phyloP scores from a whole-genome alignment of 2,888 invertebrate genomes.

The Macropis europaea region DNA sequence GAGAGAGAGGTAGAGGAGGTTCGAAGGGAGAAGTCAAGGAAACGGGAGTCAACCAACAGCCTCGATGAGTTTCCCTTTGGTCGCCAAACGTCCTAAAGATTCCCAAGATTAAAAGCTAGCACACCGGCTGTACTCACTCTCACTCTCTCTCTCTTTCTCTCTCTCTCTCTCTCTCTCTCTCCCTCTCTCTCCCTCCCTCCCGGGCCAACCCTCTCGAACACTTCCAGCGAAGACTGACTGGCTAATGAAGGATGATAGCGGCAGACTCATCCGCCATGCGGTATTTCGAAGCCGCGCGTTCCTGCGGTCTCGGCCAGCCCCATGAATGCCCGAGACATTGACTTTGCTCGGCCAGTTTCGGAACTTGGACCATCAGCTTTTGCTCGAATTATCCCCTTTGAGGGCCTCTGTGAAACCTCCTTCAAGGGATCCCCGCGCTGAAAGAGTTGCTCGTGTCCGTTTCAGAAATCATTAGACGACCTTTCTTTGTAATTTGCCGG shows the following conservation, averaged over 20 bases:
- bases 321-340: constrained; percentile 60
- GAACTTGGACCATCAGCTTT: constrained; percentile 48
- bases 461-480: constrained; percentile 45
- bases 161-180: neutral
- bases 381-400: constrained; percentile 59
- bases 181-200: constrained; percentile 12
- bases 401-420: constrained; percentile 17
- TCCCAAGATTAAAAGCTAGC: constrained; percentile 65
- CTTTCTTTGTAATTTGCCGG: constrained; percentile 24
- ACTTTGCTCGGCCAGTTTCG: constrained; percentile 46
- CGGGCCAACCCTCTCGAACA: constrained; percentile 36
- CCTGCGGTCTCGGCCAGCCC: constrained; percentile 48
- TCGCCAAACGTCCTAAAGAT: constrained; percentile 60
- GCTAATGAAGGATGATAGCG: constrained; percentile 63
- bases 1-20: neutral
- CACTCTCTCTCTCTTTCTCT: neutral
- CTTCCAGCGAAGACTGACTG: constrained; percentile 42
- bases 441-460: constrained; percentile 46
- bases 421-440: constrained; percentile 25
- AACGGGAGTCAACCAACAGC: constrained; percentile 28
- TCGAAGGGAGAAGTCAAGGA: constrained; percentile 21
- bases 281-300: constrained; percentile 58
- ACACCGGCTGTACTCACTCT: constrained; percentile 20
- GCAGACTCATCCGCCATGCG: constrained; percentile 51
- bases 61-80: constrained; percentile 57